These are phyloP conservation scores for Anguilla japonica DNA, from an alignment of 2,113 vertebrate species.

Conservation along the genomic window DNA sequence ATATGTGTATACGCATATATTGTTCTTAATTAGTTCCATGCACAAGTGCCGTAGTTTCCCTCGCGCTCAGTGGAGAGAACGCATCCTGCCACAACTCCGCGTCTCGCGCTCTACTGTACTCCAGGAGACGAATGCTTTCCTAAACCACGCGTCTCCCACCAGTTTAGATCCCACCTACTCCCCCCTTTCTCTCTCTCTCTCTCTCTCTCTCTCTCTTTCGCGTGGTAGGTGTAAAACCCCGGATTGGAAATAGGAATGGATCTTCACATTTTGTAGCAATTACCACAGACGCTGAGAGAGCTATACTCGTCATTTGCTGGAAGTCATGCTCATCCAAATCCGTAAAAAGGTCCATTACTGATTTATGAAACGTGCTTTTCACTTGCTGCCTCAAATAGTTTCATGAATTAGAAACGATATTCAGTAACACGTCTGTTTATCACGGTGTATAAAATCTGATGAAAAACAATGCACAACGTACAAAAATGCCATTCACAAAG, in stretches of 20 bases:
- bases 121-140: not conserved
- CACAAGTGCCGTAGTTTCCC: not conserved
- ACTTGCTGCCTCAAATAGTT: not conserved
- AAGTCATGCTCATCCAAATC: not conserved
- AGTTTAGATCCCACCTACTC: conserved; percentile 11
- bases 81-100: conserved; percentile 1
- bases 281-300: no score
- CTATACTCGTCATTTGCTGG: not conserved
- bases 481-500: no score
- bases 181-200: no score
- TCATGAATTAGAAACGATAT: no score
- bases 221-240: not conserved
- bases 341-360: not conserved
- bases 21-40: not conserved
- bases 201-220: not conserved
- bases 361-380: not conserved
- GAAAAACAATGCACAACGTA: no score
- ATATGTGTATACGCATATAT: not conserved
- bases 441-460: no score
- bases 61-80: not conserved
- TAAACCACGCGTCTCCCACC: not conserved
- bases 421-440: no score
- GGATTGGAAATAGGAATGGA: not conserved
- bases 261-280: no score
- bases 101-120: conserved; percentile 7